Conservation (phyloP, 2,113 vertebrate species). For the Miniopterus natalensis region DNA sequence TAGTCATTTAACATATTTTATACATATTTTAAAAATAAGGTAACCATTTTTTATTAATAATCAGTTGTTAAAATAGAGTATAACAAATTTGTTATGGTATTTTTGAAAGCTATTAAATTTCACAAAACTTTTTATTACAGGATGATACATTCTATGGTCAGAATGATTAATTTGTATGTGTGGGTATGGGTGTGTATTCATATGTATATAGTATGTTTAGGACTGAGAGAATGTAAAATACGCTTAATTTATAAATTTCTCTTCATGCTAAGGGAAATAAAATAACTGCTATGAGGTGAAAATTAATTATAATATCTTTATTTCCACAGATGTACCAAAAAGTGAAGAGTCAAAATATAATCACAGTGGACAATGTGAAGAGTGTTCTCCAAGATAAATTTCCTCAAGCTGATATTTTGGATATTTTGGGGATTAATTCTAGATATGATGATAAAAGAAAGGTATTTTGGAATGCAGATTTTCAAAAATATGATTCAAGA, state of each 20-base stretch:
- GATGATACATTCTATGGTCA: neutral
- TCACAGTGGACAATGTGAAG: slow-evolving; percentile 91
- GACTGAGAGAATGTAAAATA: neutral
- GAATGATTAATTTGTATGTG: neutral
- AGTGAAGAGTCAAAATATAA: slow-evolving; percentile 86
- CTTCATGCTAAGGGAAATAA: neutral
- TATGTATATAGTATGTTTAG: neutral
- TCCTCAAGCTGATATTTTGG: slow-evolving; percentile 90
- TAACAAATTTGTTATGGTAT: neutral
- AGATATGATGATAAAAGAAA: slow-evolving; percentile 92
- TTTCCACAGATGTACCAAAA: slow-evolving; percentile 93
- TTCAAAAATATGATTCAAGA: neutral
- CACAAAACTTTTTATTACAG: slow-evolving; percentile 11
- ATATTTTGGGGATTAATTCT: slow-evolving; percentile 91
- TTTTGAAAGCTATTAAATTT: slow-evolving; percentile 39
- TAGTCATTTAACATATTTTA: slow-evolving; percentile 13
- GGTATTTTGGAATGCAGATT: slow-evolving; percentile 84
- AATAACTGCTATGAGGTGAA: slow-evolving; percentile 20
- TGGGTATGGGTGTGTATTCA: neutral
- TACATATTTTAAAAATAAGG: neutral
- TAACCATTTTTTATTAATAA: slow-evolving; percentile 29
- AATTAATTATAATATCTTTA: slow-evolving; percentile 15
- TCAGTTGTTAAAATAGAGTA: slow-evolving; percentile 25
- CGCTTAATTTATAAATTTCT: slow-evolving; percentile 34
- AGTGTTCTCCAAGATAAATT: slow-evolving; percentile 91